Base-by-base conservation (phyloP, 1,140 invertebrate genomes). In the Pseudomyrmex flavicornis region DNA sequence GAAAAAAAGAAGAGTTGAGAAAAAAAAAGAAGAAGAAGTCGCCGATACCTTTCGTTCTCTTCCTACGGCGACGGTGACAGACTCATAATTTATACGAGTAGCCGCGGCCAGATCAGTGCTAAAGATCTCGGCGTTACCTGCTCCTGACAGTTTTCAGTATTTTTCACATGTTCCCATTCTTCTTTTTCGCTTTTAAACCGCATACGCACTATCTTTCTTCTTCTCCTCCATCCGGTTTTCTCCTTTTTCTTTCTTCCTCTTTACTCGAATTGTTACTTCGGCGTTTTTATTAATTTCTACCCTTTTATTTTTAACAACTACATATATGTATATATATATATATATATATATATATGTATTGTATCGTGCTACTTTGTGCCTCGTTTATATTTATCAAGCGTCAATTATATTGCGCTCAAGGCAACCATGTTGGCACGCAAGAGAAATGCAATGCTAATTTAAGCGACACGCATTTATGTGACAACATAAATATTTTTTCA, bases 131-230 rank as follows among this genome's bases (percentile, higher is more conserved):
- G 72, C 35, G 84, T 85, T 89, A 89, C 88, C 88, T 89, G 88
- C 87, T 89, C 85, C 87, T 85, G 85, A 85, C 85, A 77, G 85
- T 89, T 89, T 89, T 89, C 87, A 89, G 85, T 89, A 87, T 89
- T 89, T 89, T 89, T 89, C 87, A 89, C 88, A 74, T 87, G 56
- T 75, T 63, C 69, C 35, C 66, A 63, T 73, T 65, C 83, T 88
- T 80, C 54, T 68, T 74, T 79, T 73, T 58, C 7, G 54, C 44
- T 87, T 76, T 74, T 75, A 65, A 52, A 8, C 13, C 22, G 48
- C 58, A 17, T 44, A 7, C 50, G 2, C 75, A 48, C 85, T 62
- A 10, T 44, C 52, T 8, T 22, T 56, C 54, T 44, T 52, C 54
- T 46, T 44, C 26, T 58, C 15, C 26, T 5, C 5, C 5, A 35